Evolutionary conservation across 2,113 vertebrate genomes (phyloP).

Genomic region (Rhinoderma darwinii): DNA sequence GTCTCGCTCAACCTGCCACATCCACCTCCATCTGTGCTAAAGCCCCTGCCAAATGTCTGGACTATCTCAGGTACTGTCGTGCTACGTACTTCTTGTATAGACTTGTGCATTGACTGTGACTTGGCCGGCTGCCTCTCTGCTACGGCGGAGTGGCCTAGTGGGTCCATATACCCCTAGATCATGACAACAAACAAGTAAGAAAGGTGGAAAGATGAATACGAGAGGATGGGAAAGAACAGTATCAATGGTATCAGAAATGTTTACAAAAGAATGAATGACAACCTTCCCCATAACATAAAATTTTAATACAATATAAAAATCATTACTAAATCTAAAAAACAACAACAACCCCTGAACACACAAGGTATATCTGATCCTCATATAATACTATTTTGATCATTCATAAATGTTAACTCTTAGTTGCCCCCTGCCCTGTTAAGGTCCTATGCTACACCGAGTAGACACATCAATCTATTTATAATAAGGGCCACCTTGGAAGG

Average conservation of each 20-base stretch:
- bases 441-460: neutral
- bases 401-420: conserved; percentile 32
- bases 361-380: neutral
- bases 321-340: neutral
- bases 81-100: no score
- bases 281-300: neutral
- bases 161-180: no score
- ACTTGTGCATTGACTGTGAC: no score
- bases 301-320: neutral
- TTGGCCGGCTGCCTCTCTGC: no score
- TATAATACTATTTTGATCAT: neutral
- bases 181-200: neutral
- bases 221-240: no score
- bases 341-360: neutral
- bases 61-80: no score
- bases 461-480: conserved; percentile 50
- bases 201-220: neutral
- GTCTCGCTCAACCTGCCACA: no score
- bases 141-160: no score
- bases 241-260: no score
- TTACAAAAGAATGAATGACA: neutral
- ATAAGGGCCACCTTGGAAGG: conserved; percentile 55
- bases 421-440: neutral
- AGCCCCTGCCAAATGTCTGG: no score
- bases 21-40: no score